These are phyloP conservation scores for Drosophila glabriapex DNA, from an alignment of 2,888 invertebrate species.

Conservation along the genomic window DNA sequence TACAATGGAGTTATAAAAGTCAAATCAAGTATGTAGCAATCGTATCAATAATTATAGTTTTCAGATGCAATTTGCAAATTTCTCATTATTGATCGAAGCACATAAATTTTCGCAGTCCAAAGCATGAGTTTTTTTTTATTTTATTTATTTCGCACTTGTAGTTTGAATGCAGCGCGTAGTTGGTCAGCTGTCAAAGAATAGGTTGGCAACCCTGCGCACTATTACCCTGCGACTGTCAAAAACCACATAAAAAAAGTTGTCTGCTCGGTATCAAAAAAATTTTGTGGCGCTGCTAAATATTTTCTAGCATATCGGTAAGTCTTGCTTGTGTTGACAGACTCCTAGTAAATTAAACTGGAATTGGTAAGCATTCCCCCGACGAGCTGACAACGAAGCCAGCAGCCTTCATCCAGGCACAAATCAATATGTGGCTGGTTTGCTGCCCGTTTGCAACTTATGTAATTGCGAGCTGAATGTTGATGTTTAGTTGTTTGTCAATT, in stretches of 20 bases:
- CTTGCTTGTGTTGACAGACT: slow-evolving; percentile 7
- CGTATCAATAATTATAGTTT: not conserved
- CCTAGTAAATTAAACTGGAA: not conserved
- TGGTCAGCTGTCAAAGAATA: slow-evolving; percentile 56
- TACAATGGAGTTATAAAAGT: not conserved
- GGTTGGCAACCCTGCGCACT: slow-evolving; percentile 62
- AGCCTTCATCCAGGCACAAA: not conserved
- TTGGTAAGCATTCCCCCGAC: not conserved
- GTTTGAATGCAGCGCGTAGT: slow-evolving; percentile 38
- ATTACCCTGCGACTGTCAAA: slow-evolving; percentile 72
- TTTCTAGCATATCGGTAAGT: slow-evolving; percentile 78
- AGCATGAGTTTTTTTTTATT: rapidly evolving
- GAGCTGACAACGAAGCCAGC: not conserved
- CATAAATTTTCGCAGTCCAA: not conserved
- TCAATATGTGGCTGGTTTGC: slow-evolving; percentile 35
- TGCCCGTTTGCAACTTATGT: slow-evolving; percentile 70
- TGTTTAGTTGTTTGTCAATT: slow-evolving; percentile 49
- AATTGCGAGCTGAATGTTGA: slow-evolving; percentile 54
- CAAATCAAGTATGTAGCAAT: not conserved
- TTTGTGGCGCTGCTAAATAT: slow-evolving; percentile 71
- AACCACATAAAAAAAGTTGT: slow-evolving; percentile 71
- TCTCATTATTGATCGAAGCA: not conserved
- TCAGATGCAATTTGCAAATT: not conserved
- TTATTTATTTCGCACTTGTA: not conserved
- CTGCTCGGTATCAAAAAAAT: slow-evolving; percentile 68